Evolutionary conservation across 1,140 invertebrate genomes (phyloP).

Genomic region (Coptotermes formosanus): DNA sequence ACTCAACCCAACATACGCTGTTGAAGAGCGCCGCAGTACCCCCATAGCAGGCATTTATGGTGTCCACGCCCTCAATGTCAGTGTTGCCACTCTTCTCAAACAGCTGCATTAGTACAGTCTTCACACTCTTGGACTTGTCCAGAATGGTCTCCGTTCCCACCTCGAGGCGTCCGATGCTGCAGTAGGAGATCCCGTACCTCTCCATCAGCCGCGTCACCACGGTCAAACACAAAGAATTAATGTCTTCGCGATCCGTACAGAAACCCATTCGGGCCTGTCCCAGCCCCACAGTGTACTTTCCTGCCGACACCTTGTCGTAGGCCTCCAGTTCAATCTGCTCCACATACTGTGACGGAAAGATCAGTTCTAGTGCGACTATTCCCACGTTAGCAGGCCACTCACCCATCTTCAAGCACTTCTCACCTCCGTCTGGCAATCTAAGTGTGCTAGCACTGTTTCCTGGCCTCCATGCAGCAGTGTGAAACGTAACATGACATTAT

Average conservation of each 20-base stretch:
- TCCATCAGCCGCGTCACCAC: conserved; percentile 80
- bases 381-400: conserved; percentile 86
- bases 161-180: conserved; percentile 87
- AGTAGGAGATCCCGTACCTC: conserved; percentile 65
- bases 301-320: conserved; percentile 78
- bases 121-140: conserved; percentile 98
- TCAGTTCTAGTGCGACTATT: conserved; percentile 89
- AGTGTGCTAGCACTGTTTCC: not conserved
- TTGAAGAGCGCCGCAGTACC: conserved; percentile 98
- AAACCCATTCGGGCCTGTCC: conserved; percentile 96
- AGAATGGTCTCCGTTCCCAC: conserved; percentile 98
- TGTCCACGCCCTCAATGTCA: conserved; percentile 95
- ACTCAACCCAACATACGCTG: conserved; percentile 94
- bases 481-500: not conserved
- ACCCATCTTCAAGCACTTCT: conserved; percentile 9
- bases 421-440: not conserved
- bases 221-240: conserved; percentile 95
- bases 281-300: conserved; percentile 97
- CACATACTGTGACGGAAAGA: conserved; percentile 91
- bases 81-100: conserved; percentile 82
- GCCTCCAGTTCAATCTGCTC: conserved; percentile 88
- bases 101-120: conserved; percentile 94
- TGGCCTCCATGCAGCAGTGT: not conserved
- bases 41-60: conserved; percentile 98
- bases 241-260: conserved; percentile 94